Evolutionary conservation across 2,113 vertebrate species (phyloP), one percentile per base, ranked within the genome.

Genomic region (Probosciger aterrimus): DNA sequence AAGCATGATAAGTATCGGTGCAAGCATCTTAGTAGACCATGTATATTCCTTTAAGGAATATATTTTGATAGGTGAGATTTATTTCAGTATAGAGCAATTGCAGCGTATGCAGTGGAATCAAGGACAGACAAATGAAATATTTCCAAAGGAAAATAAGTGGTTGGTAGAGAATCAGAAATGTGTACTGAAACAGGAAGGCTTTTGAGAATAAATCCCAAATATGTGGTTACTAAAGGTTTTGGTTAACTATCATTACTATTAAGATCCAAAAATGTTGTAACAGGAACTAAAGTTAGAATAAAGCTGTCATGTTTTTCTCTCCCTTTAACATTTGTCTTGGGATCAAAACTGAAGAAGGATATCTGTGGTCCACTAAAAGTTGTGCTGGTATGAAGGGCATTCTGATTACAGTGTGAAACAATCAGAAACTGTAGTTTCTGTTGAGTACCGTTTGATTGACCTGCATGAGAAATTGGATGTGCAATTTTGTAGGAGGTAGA

Each of bases 401-500:
- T 86, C 31, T 90, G 83, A 95, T 88, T 43, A 69, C 9, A 82
- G 30, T 31, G 57, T 59, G 35, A 96, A 96, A 92, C 37, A 94
- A 88, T 84, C 41, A 86, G 64, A 68, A 98, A 90, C 62, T 88
- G 53, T 82, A 41, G 75, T 86, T 93, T 69, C 67, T 88, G 2
- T 50, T 46, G 53, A 87, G 83, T 93, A 92, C 52, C 94, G 4
- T 96, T 97, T 98, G 94, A 94, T 93, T 87, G 96, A 95, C 93
- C 82, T 95, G 96, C 74, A 93, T 95, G 95, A 96, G 90, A 98
- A 96, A 92, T 89, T 71, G 97, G 77, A 62, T 88, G 95, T 92
- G 71, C 93, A 92, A 93, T 98, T 98, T 98, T 53, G 93, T 98
- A 98, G 97, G 96, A 97, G 96, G 92, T 95, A 82, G 95, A 95